Base-by-base conservation (phyloP, 2,113 vertebrate species). In the Psophia crepitans region DNA sequence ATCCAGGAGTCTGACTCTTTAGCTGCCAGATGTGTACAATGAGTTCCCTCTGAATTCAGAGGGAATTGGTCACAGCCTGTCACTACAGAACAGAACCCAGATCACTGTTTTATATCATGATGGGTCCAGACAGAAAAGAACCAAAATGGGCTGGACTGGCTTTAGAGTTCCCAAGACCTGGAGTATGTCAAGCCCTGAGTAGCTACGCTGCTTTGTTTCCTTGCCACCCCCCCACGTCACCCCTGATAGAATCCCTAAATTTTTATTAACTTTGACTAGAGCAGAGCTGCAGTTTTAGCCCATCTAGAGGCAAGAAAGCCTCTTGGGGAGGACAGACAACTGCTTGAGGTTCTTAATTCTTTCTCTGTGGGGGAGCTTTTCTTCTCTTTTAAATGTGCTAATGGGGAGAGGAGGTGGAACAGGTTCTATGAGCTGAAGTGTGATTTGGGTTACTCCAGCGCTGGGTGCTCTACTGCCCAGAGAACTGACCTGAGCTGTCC, bases 41-140 rank as follows among this genome's bases (percentile, higher is more conserved):
- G 39, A 24, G 16, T n/a, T 60, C 41, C 26, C 19, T 64, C 28
- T 73, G 61, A 58, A 37, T 61, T 90, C 37, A 44, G 27, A 69
- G 44, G 18, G 17, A 76, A 44, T 27, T 64, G 37, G 18, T 58
- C 51, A 12, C 37, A 69, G 26, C 53, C 43, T 76, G 23, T 68
- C 17, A 37, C 39, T 79, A 27, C 17, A 56, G 48, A 88, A 39
- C 27, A 57, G 43, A 93, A 48, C 26, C 19, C n/a, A 41, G 27
- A 77, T 71, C 19, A 43, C 16, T 2, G 4, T 14, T 5, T 76
- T 51, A 22, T 30, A 35, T 8, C 0, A 0, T 56, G 79, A 35
- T 41, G 32, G 23, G 32, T 80, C 61, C 27, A 26, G 51, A 33
- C 9, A 56, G 49, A 58, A 80, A 87, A 53, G 24, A 79, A 20